Base-by-base conservation (phyloP, 2,888 invertebrate species). In the Campoplex nolae region DNA sequence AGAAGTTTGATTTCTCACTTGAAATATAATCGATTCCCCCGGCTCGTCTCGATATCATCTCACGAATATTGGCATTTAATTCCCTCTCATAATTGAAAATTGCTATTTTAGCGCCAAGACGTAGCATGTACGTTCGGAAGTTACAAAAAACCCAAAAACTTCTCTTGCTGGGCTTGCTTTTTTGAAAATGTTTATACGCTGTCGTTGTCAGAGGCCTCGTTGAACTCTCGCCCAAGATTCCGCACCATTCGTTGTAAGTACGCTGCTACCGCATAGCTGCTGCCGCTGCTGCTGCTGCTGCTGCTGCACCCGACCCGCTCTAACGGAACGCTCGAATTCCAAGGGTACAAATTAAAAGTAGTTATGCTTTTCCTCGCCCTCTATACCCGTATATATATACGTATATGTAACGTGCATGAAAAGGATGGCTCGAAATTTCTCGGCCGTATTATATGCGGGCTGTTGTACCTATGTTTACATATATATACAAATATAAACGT, bases 311-410 rank as follows among this genome's bases (percentile, higher is more conserved):
- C 68, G 28, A 11, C 58, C 23, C 70, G 51, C 42, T 54, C n/a
- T 62, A 73, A 56, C 54, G 68, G 73, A 23, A 67, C 51, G n/a
- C 77, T 73, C 80, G 77, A 84, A 86, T 86, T 86, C 86, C 86
- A 77, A 86, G 86, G 54, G 68, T 84, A 74, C 86, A 84, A 86
- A 86, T 86, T 84, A 86, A 84, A 84, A 84, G 83, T 81, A 81
- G 77, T 86, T 84, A 83, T 73, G 45, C 74, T 73, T 81, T 81
- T 73, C 73, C 80, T 83, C 76, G 16, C 71, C 16, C 8, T 42
- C 0, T 42, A 16, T 42, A 38, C 23, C 23, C 23, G 23, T 23
- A 23, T 7, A 2, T 11, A 74, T 48, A 35, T 48, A 42, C 65
- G 45, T 67, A 32, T 11, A 32, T 58, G n/a, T 42, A 23, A 42